Conservation (phyloP, 2,888 invertebrate genomes). For the Elaeidobius kamerunicus region DNA sequence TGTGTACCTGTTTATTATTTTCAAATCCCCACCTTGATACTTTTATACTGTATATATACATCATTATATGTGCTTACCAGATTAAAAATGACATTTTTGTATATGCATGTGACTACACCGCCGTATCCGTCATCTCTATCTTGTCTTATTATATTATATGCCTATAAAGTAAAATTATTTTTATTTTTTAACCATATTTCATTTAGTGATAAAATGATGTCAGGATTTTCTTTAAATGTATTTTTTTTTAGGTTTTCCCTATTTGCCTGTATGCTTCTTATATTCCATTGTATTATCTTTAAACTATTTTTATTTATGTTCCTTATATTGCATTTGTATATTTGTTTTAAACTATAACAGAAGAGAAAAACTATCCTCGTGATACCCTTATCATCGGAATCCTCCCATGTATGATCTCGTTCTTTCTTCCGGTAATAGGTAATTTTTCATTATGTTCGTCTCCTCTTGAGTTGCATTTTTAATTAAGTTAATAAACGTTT, state of each 20-base stretch:
- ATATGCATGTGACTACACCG: constrained; percentile 7
- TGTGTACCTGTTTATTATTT: not conserved
- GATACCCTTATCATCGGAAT: not conserved
- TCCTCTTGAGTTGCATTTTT: not conserved
- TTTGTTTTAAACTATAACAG: not conserved
- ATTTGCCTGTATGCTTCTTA: not conserved
- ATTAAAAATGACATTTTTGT: constrained; percentile 1
- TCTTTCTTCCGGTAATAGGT: not conserved
- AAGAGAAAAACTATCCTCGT: not conserved
- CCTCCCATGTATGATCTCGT: not conserved
- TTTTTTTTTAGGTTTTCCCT: not conserved
- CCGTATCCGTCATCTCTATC: constrained; percentile 9
- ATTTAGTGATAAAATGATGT: not conserved
- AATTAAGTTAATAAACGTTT: not conserved
- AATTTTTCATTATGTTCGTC: not conserved
- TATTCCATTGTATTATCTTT: constrained; percentile 2
- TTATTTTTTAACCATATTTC: not conserved
- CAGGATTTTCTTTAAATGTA: not conserved
- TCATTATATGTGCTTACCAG: not conserved
- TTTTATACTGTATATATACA: not conserved
- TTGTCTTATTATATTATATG: constrained; percentile 1
- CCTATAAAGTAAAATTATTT: not conserved
- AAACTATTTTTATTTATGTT: not conserved
- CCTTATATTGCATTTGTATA: not conserved
- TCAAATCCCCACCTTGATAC: not conserved